Conservation (phyloP, 2,888 invertebrate genomes). For the Celastrina argiolus region DNA sequence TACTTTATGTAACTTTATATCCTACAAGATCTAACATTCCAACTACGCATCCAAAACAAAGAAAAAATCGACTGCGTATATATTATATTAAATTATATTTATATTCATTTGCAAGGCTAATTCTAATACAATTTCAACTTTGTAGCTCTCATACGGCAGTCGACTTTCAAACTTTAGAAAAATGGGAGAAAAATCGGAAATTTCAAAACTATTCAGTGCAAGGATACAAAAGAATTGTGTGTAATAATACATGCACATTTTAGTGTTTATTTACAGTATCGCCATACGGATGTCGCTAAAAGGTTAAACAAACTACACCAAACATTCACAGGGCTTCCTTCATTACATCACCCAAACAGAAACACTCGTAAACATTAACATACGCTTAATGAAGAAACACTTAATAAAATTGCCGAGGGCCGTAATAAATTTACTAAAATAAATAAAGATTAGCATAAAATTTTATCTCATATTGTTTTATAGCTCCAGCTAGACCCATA, state of each 20-base stretch:
- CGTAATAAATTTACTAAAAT: not conserved
- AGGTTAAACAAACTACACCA: not conserved
- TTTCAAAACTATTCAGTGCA: not conserved
- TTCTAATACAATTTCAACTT: not conserved
- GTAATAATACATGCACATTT: constrained; percentile 12
- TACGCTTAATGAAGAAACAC: not conserved
- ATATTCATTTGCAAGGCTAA: not conserved
- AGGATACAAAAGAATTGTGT: not conserved
- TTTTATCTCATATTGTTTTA: constrained; percentile 15
- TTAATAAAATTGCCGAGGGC: not conserved
- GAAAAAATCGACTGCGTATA: not conserved
- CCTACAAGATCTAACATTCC: constrained; percentile 8
- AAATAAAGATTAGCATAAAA: constrained; percentile 11
- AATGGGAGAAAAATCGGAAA: not conserved
- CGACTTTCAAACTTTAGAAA: not conserved
- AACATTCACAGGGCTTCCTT: not conserved
- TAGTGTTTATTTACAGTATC: not conserved
- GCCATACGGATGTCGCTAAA: constrained; percentile 16
- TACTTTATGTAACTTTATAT: constrained; percentile 20
- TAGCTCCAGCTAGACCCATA: constrained; percentile 6
- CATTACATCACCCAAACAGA: not conserved
- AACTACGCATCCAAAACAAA: constrained; percentile 19
- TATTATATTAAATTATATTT: too few species aligned
- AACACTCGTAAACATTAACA: not conserved
- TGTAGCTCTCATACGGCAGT: not conserved